Evolutionary conservation across 2,888 invertebrate species (phyloP), one percentile per base, ranked within the genome.

Genomic region (Eilema sororculum): DNA sequence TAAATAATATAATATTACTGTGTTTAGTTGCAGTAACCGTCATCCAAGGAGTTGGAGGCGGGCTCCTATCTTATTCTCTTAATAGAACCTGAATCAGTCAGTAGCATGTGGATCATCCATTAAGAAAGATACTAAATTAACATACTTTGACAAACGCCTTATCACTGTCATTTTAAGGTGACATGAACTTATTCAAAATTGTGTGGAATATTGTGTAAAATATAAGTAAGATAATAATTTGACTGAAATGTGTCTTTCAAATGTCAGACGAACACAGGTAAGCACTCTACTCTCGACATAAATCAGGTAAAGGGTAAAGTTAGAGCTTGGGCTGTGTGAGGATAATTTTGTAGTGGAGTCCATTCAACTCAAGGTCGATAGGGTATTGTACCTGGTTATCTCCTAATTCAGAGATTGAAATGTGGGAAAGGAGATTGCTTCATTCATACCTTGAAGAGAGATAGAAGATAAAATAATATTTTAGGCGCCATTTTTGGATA

Each of bases 191-290:
- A 68, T 58, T 57, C 41, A 25, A 37, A n/a, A 30, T 24, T 58
- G 30, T 71, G 59, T 33, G 67, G 58, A 71, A 72, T 71, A 67
- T 74, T 67, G 65, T 13, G 66, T 66, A 73, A 71, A 71, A 76
- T 72, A 46, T 71, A 65, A 59, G 57, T 30, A 25, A 25, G 64
- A 68, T 65, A 61, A 78, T 78, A 80, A 81, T 81, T 83, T 77
- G 68, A 77, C 80, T 75, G 77, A 84, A 73, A 70, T 77, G 80
- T 74, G 87, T 86, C 88, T 86, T 86, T 89, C 85, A 86, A 80
- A 69, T 86, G 87, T 85, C 87, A 81, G 76, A 68, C 57, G 72
- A 72, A 86, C 86, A 84, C 79, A 84, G 84, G 85, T 84, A 83
- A 82, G 81, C 85, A 81, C 85, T 84, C 81, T 80, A 77, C 28